phyloP scores from a whole-genome alignment of 2,113 vertebrate species.

The Brienomyrus longianalis region DNA sequence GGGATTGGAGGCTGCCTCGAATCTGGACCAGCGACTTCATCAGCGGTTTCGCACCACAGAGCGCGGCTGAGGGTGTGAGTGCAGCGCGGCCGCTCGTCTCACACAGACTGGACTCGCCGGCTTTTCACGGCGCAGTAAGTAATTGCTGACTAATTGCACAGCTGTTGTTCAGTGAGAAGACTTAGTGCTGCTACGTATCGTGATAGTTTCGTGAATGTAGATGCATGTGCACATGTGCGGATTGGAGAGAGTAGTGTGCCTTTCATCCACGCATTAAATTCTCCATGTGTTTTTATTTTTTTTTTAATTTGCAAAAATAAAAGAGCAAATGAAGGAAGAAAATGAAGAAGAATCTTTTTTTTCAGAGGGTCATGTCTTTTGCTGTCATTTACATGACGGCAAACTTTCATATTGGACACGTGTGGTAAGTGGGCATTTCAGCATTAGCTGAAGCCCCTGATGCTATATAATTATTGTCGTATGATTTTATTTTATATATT shows the following conservation, averaged over 20 bases:
- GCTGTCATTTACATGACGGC: neutral
- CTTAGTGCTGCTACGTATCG: neutral
- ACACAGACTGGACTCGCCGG: neutral
- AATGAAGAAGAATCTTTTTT: neutral
- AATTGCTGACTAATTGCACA: neutral
- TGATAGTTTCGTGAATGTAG: neutral
- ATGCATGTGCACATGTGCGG: neutral
- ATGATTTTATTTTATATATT: neutral
- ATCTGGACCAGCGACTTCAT: neutral
- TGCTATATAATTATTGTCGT: neutral
- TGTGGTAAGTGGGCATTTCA: neutral
- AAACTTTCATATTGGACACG: neutral
- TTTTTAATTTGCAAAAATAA: neutral
- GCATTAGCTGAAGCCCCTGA: neutral
- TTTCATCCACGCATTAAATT: neutral
- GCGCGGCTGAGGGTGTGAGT: neutral
- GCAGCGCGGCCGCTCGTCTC: neutral
- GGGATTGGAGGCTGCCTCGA: neutral
- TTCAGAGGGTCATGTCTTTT: neutral
- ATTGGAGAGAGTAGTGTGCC: neutral
- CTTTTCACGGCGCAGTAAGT: neutral
- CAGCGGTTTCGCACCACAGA: neutral
- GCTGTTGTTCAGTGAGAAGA: neutral
- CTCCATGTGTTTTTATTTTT: neutral
- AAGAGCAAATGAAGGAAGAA: neutral